These are phyloP conservation scores for Scaptomyza reducta DNA, from an alignment of 2,888 invertebrate genomes.

Conservation along the genomic window DNA sequence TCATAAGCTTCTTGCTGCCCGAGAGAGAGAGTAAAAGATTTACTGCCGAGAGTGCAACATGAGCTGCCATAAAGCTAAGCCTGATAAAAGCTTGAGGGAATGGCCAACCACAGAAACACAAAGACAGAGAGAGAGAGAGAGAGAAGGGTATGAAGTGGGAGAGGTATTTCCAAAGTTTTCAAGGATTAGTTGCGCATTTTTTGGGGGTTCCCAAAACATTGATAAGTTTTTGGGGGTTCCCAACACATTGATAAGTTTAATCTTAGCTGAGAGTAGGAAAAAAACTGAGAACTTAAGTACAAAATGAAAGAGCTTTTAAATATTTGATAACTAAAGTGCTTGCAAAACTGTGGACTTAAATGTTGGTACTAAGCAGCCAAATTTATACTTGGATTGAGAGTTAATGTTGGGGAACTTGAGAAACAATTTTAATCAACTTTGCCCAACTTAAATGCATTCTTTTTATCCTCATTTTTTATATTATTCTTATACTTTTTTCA, in stretches of 20 bases:
- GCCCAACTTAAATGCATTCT: too few species aligned
- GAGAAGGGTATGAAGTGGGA: background rate
- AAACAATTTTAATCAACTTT: too few species aligned
- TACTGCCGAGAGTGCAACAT: slow-evolving; percentile 31
- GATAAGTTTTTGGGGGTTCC: background rate
- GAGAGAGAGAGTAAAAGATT: background rate
- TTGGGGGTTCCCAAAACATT: background rate
- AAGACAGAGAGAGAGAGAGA: too few species aligned
- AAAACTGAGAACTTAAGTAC: too few species aligned
- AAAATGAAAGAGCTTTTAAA: background rate
- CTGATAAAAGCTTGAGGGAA: slow-evolving; percentile 18
- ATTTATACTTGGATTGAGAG: background rate
- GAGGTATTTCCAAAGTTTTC: background rate
- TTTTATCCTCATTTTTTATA: too few species aligned
- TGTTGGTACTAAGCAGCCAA: background rate
- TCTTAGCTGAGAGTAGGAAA: background rate
- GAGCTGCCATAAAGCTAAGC: slow-evolving; percentile 45
- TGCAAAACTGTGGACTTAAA: background rate
- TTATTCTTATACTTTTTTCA: too few species aligned
- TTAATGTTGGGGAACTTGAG: too few species aligned
- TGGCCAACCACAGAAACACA: too few species aligned
- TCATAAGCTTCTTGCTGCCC: slow-evolving; percentile 55
- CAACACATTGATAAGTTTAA: background rate
- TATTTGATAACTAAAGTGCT: background rate
- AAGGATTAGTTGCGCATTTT: slow-evolving; percentile 7